phyloP scores from a whole-genome alignment of 2,888 invertebrate species.

The Neoaliturus tenellus region DNA sequence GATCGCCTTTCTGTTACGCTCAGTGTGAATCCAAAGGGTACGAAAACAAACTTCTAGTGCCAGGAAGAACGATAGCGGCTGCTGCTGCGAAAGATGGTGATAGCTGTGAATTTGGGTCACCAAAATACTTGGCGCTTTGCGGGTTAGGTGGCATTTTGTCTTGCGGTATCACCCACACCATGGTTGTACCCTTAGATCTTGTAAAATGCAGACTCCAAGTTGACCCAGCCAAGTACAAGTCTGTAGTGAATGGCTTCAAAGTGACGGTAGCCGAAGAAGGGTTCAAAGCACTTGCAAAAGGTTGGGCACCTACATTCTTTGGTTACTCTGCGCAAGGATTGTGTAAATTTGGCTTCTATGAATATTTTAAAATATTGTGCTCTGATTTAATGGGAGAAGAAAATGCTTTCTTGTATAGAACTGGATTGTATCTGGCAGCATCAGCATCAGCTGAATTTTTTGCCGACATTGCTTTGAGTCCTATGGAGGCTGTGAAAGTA shows the following conservation, averaged over 20 bases:
- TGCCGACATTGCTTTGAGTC: slow-evolving; percentile 87
- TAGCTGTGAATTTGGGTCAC: slow-evolving; percentile 80
- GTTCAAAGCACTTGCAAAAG: slow-evolving; percentile 82
- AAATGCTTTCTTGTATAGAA: slow-evolving; percentile 85
- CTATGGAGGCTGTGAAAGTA: slow-evolving; percentile 86
- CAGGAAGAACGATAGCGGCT: slow-evolving; percentile 63
- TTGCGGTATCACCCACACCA: slow-evolving; percentile 90
- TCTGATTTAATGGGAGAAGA: slow-evolving; percentile 84
- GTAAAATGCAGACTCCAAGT: slow-evolving; percentile 90
- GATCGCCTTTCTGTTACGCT: slow-evolving; percentile 55
- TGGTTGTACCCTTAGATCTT: slow-evolving; percentile 90
- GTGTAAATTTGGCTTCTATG: slow-evolving; percentile 92
- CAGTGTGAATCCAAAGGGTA: slow-evolving; percentile 57
- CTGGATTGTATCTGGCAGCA: slow-evolving; percentile 88
- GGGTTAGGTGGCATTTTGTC: slow-evolving; percentile 87
- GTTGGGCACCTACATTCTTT: slow-evolving; percentile 92
- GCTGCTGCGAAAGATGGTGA: slow-evolving; percentile 62
- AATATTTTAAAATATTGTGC: slow-evolving; percentile 90
- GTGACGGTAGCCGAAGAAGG: slow-evolving; percentile 86
- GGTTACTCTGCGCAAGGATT: slow-evolving; percentile 89
- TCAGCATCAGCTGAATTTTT: slow-evolving; percentile 92
- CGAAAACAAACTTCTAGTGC: slow-evolving; percentile 52
- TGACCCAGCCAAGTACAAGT: slow-evolving; percentile 87
- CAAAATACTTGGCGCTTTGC: slow-evolving; percentile 86
- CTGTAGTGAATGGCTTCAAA: slow-evolving; percentile 85